Conservation (phyloP, 2,113 vertebrate genomes). For the Dascyllus trimaculatus region DNA sequence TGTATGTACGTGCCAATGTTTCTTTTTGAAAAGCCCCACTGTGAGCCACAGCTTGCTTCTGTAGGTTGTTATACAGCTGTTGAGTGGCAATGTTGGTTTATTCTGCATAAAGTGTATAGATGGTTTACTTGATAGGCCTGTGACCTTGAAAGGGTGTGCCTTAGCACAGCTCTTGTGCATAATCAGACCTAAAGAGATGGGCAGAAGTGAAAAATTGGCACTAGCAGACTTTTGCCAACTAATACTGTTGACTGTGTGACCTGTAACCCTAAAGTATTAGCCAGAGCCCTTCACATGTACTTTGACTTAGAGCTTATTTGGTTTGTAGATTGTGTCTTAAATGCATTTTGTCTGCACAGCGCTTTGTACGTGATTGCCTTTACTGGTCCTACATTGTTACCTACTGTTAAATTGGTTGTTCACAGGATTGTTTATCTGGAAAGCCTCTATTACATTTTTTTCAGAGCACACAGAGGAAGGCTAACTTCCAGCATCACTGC, state of each 20-base stretch:
- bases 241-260: slow-evolving; percentile 24
- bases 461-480: slow-evolving; percentile 19
- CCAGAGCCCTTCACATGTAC: slow-evolving; percentile 2
- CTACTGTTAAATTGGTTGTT: slow-evolving; percentile 24
- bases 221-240: slow-evolving; percentile 8
- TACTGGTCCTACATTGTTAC: not conserved
- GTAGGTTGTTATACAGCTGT: slow-evolving; percentile 8
- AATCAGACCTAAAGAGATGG: slow-evolving; percentile 47
- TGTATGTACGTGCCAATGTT: slow-evolving; percentile 4
- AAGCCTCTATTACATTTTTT: slow-evolving; percentile 21
- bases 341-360: slow-evolving; percentile 29
- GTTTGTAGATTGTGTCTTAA: slow-evolving; percentile 44
- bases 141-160: slow-evolving; percentile 54
- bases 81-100: slow-evolving; percentile 37
- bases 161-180: slow-evolving; percentile 40
- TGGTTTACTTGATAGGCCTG: slow-evolving; percentile 39
- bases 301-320: slow-evolving; percentile 36
- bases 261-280: not conserved
- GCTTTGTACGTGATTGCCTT: slow-evolving; percentile 23
- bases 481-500: slow-evolving; percentile 23
- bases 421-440: not conserved
- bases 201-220: slow-evolving; percentile 23
- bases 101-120: not conserved
- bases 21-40: not conserved
- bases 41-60: not conserved